Percentiles rank a stretch among this genome's conserved stretches.
phyloP scores from a whole-genome alignment of 2,113 vertebrate genomes.

The Tenrec ecaudatus region DNA sequence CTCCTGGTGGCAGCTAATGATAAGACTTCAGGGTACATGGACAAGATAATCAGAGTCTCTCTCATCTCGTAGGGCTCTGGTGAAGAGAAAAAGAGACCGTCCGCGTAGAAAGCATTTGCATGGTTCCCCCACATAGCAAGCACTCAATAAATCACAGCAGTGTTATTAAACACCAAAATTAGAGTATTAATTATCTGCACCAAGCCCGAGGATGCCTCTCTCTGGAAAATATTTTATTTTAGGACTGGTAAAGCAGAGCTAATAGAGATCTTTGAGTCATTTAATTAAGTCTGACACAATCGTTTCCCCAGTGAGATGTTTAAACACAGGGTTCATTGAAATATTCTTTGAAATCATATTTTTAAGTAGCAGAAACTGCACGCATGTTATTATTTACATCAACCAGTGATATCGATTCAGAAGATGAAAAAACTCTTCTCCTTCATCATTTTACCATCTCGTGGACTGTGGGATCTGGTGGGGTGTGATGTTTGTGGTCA shows the following conservation, averaged over 20 bases:
- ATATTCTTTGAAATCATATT: slow-evolving; percentile 81
- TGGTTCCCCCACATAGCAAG: not conserved
- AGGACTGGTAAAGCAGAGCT: slow-evolving; percentile 75
- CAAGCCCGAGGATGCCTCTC: slow-evolving; percentile 58
- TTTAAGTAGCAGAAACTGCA: slow-evolving; percentile 72
- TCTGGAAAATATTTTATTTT: slow-evolving; percentile 79
- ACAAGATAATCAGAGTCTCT: not conserved
- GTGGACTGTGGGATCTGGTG: slow-evolving; percentile 4
- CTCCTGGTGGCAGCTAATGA: not conserved
- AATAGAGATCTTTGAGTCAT: slow-evolving; percentile 75
- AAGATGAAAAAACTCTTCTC: slow-evolving; percentile 45
- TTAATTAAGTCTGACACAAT: slow-evolving; percentile 85
- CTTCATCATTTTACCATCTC: slow-evolving; percentile 58
- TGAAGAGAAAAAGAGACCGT: not conserved
- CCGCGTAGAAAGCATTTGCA: not conserved
- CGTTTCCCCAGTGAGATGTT: slow-evolving; percentile 79
- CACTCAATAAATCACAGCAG: not conserved
- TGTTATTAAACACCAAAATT: not conserved
- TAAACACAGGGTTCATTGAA: slow-evolving; percentile 79
- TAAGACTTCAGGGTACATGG: not conserved
- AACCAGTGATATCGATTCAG: slow-evolving; percentile 71
- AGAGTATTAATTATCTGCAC: not conserved
- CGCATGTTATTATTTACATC: slow-evolving; percentile 73
- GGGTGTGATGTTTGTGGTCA: not conserved
- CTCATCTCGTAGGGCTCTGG: not conserved